These are phyloP conservation scores for Psittacara wagleri DNA, from an alignment of 2,113 vertebrate species.

Conservation along the genomic window DNA sequence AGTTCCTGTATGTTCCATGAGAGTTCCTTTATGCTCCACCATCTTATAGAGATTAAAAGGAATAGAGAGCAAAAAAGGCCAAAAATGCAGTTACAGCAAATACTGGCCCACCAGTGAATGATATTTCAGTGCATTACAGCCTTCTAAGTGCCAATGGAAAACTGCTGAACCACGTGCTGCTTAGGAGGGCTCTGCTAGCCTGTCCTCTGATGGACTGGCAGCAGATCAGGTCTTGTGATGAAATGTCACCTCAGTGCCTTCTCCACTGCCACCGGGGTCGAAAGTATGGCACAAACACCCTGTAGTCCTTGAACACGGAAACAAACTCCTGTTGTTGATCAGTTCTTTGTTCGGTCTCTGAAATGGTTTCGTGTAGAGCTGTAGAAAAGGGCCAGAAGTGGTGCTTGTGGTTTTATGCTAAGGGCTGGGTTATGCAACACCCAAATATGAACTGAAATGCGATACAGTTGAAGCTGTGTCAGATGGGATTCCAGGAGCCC, in stretches of 20 bases:
- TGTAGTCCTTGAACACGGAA: not conserved
- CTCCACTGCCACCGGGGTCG: not conserved
- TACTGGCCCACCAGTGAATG: not conserved
- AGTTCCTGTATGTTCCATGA: not conserved
- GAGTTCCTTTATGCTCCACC: not conserved
- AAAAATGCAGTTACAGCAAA: not conserved
- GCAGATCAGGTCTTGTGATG: not conserved
- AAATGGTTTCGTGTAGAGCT: not conserved
- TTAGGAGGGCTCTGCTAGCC: not conserved
- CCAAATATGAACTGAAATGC: constrained; percentile 54
- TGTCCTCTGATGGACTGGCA: not conserved
- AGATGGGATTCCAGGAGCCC: constrained; percentile 14
- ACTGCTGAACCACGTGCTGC: not conserved
- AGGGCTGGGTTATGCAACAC: constrained; percentile 26
- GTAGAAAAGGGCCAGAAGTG: not conserved
- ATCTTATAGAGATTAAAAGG: not conserved
- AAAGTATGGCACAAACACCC: accelerated
- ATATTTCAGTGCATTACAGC: not conserved
- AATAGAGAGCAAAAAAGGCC: not conserved
- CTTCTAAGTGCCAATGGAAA: accelerated
- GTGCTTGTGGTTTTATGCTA: not conserved
- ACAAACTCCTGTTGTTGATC: not conserved
- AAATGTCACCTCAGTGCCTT: not conserved
- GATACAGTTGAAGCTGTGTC: not conserved
- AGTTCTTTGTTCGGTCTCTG: not conserved